Base-by-base conservation (phyloP, 2,797 vertebrate genomes). In the Typhlichthys subterraneus region DNA sequence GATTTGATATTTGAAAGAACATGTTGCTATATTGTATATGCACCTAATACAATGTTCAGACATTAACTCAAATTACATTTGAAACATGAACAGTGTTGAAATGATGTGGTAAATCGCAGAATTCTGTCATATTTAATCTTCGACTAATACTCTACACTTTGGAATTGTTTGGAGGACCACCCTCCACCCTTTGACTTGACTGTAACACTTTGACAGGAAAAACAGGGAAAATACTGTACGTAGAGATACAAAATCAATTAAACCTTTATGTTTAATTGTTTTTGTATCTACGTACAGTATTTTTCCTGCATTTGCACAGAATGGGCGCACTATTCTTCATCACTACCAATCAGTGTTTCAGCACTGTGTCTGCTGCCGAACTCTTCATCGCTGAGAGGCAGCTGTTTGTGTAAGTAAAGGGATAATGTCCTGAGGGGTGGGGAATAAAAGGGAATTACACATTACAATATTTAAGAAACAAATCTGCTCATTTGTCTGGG, bases 251-350 rank as follows among this genome's bases (percentile, higher is more conserved):
- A 23, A 23, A 23, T 23, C 23, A 23, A 23, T 23, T 23, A 23
- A 23, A 23, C 23, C 23, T 23, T 23, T 23, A 19, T 19, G 23
- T 23, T 51, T 14, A 5, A 6, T 51, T 51, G n/a, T 8, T 13
- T 15, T 13, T 14, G 2, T 48, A 48, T 48, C 12, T 48, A 48
- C 13, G 12, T 9, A 48, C 46, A 48, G 46, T 48, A 48, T 48
- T 11, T 48, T 23, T 38, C 33, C 7, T 38, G 33, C 33, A 7
- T 23, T 55, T 11, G 63, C 67, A 0, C 77, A 99, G 97, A 83
- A 91, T 95, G 47, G 96, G 96, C 0, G 94, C 93, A 2, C 88
- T 99, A 77, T 99, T 98, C 87, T 98, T 98, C 83, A 89, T 98
- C 81, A 94, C 93, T 0, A 95, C 91, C 57, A 95, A 98, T 74